Base-by-base conservation (phyloP, 2,113 vertebrate genomes). In the Phalacrocorax pelagicus region DNA sequence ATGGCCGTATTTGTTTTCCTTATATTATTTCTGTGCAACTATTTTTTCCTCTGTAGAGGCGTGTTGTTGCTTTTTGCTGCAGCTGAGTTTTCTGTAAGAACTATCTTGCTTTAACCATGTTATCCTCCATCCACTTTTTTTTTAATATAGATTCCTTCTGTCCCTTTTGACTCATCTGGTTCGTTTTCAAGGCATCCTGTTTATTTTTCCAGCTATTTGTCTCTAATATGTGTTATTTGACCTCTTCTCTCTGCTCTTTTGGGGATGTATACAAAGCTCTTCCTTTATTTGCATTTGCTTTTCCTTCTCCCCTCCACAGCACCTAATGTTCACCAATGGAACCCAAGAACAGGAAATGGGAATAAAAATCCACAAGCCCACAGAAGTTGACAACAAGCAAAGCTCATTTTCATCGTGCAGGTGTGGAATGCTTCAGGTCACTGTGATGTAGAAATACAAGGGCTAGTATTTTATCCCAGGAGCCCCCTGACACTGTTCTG, bases 201-300 rank as follows among this genome's bases (percentile, higher is more conserved):
- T 94, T 92, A 54, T 90, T 94, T 89, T 89, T n/a, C 90, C 54
- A 69, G 29, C 46, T 91, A 78, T 81, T 91, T 90, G 65, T 47
- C 71, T 86, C 71, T 51, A 71, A n/a, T 86, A 57, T 69, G 58
- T 90, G 34, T 73, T 83, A 91, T 92, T 81, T 94, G 91, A 94
- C 88, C 92, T 96, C 87, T 91, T 61, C 88, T 88, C 70, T 78
- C 61, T 82, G 63, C 89, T 90, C 42, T 75, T 92, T 81, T 90
- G 96, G 90, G 83, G 77, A 79, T 88, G n/a, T 90, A 87, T 40
- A 84, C 83, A 78, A 85, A 93, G 54, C 57, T 86, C 72, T 95
- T 95, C 78, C 81, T 95, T 85, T 96, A 75, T 94, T 94, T 94
- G 78, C 77, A 40, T 96, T 96, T 86, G 27, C 65, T 94, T 84